These are phyloP conservation scores for Spisula subtruncata DNA, from an alignment of 2,888 invertebrate species.

Conservation along the genomic window DNA sequence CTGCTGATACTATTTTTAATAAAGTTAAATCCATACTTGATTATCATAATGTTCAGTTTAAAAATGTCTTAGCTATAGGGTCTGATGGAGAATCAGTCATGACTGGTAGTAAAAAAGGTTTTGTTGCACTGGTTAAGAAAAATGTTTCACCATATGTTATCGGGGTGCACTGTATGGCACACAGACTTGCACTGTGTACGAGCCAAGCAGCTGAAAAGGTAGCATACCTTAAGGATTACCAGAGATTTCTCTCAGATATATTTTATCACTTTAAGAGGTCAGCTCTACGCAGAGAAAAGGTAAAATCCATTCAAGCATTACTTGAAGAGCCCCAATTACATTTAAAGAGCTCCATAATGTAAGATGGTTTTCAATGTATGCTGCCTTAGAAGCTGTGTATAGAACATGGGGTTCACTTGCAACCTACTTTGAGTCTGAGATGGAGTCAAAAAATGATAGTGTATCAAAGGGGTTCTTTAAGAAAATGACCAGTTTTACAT, in stretches of 20 bases:
- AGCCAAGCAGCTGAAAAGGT: constrained; percentile 41
- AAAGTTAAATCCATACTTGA: constrained; percentile 9
- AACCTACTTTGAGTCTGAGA: background rate
- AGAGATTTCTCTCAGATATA: background rate
- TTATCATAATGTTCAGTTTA: constrained; percentile 27
- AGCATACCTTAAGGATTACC: background rate
- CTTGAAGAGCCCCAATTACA: constrained; percentile 31
- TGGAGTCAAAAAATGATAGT: background rate
- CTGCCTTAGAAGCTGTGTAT: constrained; percentile 42
- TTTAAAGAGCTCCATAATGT: constrained; percentile 37
- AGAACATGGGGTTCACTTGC: constrained; percentile 46
- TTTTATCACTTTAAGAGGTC: constrained; percentile 52
- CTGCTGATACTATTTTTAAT: constrained; percentile 22
- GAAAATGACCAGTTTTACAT: background rate
- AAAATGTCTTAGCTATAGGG: constrained; percentile 32
- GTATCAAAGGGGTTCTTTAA: background rate
- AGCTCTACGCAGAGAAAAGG: constrained; percentile 20
- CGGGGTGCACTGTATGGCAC: constrained; percentile 44
- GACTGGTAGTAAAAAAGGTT: constrained; percentile 35
- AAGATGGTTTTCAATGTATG: constrained; percentile 48
- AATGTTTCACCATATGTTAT: constrained; percentile 34
- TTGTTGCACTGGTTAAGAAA: constrained; percentile 22
- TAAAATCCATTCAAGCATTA: constrained; percentile 14
- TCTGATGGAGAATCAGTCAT: constrained; percentile 43
- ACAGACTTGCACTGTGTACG: constrained; percentile 9